Evolutionary conservation across 2,797 vertebrate genomes (phyloP), one percentile per base, ranked within the genome.

Genomic region (Tapirus indicus): DNA sequence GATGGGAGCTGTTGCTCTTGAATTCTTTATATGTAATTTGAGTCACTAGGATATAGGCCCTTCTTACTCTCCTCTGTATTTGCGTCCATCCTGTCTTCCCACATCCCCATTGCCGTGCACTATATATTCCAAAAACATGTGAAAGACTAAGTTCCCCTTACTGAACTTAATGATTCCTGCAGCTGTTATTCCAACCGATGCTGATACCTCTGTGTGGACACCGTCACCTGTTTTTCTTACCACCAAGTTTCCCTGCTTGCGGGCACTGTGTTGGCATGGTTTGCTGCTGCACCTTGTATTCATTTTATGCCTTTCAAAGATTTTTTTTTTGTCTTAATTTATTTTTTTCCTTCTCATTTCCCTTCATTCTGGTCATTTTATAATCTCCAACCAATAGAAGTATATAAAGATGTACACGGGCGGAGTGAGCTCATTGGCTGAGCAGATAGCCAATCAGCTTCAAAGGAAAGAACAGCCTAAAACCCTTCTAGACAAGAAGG

Each of bases 321-420:
- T 97, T 97, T 96, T 96, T 83, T 84, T 88, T 58, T 52, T 60
- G 35, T 93, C 86, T 97, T 97, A 95, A 69, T 74, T 95, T 97
- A 97, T 97, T 92, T 96, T 97, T 98, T 95, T 88, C 96, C 97
- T 93, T 97, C 75, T 95, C 91, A 96, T 95, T 96, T 95, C 56
- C 79, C 68, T 89, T 98, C 97, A 75, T 96, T 97, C 96, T 97
- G 95, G 60, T 96, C 98, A 93, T 98, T 98, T 97, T 97, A 54
- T 98, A 97, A 96, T 95, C 94, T 96, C 84, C 98, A 97, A 98
- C 98, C 98, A 94, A 95, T 99, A 99, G 99, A 99, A 99, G 98
- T 99, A 99, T 99, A 99, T 99, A 99, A 99, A 99, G 99, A 99
- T 99, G 99, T 99, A 99, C 99, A 99, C 99, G 94, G 99, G 99